These are phyloP conservation scores for Acheta domesticus DNA, from an alignment of 2,888 invertebrate genomes.

Conservation along the genomic window DNA sequence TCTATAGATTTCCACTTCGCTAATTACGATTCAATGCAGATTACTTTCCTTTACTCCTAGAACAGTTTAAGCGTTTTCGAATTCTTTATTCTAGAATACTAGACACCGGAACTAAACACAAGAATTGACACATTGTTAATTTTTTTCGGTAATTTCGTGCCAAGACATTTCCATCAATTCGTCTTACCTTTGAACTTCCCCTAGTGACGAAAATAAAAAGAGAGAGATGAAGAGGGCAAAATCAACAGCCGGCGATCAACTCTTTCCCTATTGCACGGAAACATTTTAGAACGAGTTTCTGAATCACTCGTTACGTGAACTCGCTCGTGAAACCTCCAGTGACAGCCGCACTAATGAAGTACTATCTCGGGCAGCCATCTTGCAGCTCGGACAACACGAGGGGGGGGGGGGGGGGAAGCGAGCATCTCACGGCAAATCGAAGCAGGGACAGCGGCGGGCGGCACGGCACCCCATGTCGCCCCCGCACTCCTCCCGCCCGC, in stretches of 20 bases:
- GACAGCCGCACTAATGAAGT: not conserved
- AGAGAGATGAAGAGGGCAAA: not conserved
- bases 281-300: not conserved
- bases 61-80: too few species aligned
- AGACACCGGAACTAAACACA: too few species aligned
- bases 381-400: not conserved
- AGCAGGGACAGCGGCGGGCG: not conserved
- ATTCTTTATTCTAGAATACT: too few species aligned
- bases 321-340: not conserved
- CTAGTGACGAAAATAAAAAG: not conserved
- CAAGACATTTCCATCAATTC: too few species aligned
- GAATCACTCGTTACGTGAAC: not conserved
- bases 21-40: too few species aligned
- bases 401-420: not conserved
- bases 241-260: not conserved
- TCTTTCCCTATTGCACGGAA: not conserved
- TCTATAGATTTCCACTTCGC: too few species aligned
- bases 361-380: not conserved
- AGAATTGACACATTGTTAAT: too few species aligned
- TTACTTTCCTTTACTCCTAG: too few species aligned
- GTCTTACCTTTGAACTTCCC: not conserved
- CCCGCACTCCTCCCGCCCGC: not conserved
- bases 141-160: too few species aligned
- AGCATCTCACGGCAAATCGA: not conserved
- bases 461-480: not conserved